Base-by-base conservation (phyloP, 1,140 invertebrate genomes). In the Vanessa atalanta region DNA sequence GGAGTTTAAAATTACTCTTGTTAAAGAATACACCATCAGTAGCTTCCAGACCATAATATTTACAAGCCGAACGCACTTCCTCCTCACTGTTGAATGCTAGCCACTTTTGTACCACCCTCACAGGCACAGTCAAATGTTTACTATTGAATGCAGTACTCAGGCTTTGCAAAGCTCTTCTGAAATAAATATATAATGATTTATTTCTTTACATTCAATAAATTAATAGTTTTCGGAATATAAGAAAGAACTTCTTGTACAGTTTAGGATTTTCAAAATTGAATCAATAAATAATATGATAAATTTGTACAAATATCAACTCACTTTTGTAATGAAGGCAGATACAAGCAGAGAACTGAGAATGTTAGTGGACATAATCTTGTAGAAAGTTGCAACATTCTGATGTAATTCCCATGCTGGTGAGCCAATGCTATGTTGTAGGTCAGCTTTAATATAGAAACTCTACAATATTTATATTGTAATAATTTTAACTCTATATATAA, bases 91-190 rank as follows among this genome's bases (percentile, higher is more conserved):
- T 73, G 68, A 89, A 91, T 14, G 83, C 37, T 7, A 94, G 73
- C 82, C 91, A 82, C 0, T 82, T 66, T 73, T 83, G 78, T 31
- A 94, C 43, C 16, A 76, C 79, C 15, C 72, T 71, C 2, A 79
- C 65, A 0, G 94, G 94, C 70, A 93, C 94, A 1, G 79, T 84
- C 13, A 94, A 79, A 53, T 90, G 88, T 84, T 93, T 94, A 70
- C 92, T 95, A 81, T 87, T 94, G 78, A 94, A 95, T 5, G 90
- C 94, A 26, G 77, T 76, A 70, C 92, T 94, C 93, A 95, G 92
- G 0, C 94, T 90, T 80, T 85, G 50, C 3, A 95, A 82, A n/a
- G 90, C 88, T 65, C 81, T 78, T 79, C 94, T 95, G 77, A 60
- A 90, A 91, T 43, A 70, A 66, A 2, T 15, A n/a, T 14, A 9